A percentile compares a stretch with the other conserved stretches of the same genome.
Conservation (phyloP, 2,113 vertebrate genomes). For the Salvelinus alpinus region DNA sequence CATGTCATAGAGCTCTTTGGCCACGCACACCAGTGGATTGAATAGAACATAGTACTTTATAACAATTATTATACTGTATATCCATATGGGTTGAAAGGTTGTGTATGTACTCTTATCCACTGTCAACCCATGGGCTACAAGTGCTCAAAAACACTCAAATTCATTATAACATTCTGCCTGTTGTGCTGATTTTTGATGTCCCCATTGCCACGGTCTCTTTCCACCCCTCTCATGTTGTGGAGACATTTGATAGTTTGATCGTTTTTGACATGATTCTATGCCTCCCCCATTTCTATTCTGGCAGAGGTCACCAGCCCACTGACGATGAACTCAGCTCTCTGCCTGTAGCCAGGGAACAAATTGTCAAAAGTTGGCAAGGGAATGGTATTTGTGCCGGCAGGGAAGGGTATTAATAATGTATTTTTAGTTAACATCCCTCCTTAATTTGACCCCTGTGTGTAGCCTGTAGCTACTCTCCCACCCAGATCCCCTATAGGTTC, state of each 20-base stretch:
- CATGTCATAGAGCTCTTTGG: too few relatives aligned
- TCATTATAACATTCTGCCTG: slow-evolving; percentile 53
- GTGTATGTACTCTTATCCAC: slow-evolving; percentile 18
- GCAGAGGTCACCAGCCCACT: background rate
- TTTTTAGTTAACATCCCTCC: background rate
- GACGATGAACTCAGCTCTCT: background rate
- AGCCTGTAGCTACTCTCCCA: background rate
- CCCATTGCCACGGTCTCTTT: slow-evolving; percentile 8
- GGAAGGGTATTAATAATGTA: background rate
- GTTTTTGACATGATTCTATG: background rate
- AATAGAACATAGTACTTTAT: too few relatives aligned
- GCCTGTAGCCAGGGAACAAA: too few relatives aligned
- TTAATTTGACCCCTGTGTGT: background rate
- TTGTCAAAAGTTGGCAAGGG: too few relatives aligned
- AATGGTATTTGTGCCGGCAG: too few relatives aligned
- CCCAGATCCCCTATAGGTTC: background rate
- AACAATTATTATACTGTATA: too few relatives aligned
- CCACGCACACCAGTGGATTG: too few relatives aligned
- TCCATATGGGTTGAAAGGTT: too few relatives aligned
- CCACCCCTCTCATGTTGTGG: background rate
- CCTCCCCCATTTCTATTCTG: background rate
- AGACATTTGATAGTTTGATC: background rate
- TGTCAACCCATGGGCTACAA: slow-evolving; percentile 44
- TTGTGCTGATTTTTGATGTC: slow-evolving; percentile 33
- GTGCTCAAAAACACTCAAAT: slow-evolving; percentile 54